Conservation (phyloP, 1,140 invertebrate species). For the Drosophila bifasciata region DNA sequence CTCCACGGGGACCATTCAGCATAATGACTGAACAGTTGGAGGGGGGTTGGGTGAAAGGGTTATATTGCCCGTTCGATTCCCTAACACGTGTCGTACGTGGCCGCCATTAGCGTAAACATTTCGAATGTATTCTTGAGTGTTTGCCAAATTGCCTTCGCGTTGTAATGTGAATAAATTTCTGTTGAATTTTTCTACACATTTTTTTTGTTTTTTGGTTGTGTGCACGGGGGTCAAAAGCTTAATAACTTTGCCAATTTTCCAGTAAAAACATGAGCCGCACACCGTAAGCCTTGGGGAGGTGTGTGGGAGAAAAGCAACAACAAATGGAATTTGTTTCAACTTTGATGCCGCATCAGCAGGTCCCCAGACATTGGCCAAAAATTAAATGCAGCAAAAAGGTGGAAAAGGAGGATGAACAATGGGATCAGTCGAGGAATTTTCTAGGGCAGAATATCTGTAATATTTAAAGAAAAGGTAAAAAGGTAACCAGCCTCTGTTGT, state of each 20-base stretch:
- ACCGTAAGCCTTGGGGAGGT: not conserved
- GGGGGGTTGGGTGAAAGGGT: conserved; percentile 19
- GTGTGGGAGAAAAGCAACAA: conserved; percentile 10
- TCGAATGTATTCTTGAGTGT: conserved; percentile 63
- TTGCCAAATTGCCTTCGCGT: conserved; percentile 54
- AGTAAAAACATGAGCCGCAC: conserved; percentile 27
- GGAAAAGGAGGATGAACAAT: not conserved
- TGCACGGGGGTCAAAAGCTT: conserved; percentile 48
- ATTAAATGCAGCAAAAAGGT: conserved; percentile 6
- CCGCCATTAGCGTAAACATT: conserved; percentile 73
- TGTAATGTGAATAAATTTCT: conserved; percentile 20
- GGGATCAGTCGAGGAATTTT: too few relatives aligned
- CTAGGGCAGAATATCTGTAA: not conserved
- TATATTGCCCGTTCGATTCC: conserved; percentile 26
- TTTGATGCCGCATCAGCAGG: not conserved
- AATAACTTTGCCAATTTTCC: conserved; percentile 67
- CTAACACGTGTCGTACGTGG: conserved; percentile 67
- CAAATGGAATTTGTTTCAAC: conserved; percentile 33
- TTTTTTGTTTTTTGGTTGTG: conserved; percentile 16
- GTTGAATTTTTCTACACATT: conserved; percentile 15
- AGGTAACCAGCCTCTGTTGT: too few relatives aligned
- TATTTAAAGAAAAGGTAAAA: too few relatives aligned
- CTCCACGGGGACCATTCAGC: conserved; percentile 33
- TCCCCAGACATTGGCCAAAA: not conserved
- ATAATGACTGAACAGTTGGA: conserved; percentile 6